Percentiles rank a stretch among this genome's conserved stretches.
Evolutionary conservation across 1,140 invertebrate genomes (phyloP).

Genomic region (Antheraea pernyi): DNA sequence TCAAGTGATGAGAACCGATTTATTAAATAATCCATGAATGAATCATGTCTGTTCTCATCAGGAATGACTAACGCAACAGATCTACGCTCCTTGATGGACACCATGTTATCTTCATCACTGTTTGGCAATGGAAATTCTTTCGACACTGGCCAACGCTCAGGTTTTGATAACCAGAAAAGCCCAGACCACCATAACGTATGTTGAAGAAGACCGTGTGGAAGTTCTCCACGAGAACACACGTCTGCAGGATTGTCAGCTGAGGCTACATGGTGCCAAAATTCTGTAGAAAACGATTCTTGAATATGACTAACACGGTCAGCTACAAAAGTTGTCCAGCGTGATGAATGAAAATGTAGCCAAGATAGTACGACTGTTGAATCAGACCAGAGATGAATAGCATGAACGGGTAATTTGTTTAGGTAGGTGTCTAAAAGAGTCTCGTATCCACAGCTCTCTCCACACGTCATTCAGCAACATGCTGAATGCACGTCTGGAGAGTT

Average conservation of each 20-base stretch:
- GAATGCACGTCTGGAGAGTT: too few relatives aligned
- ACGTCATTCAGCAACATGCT: too few relatives aligned
- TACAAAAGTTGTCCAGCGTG: conserved; percentile 35
- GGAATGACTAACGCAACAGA: too few relatives aligned
- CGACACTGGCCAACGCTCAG: background rate
- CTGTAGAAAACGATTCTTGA: conserved; percentile 21
- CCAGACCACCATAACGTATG: background rate
- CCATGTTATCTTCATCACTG: too few relatives aligned
- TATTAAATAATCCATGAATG: too few relatives aligned
- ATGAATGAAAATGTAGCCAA: conserved; percentile 33
- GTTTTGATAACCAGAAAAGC: background rate
- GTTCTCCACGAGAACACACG: conserved; percentile 49
- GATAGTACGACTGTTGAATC: conserved; percentile 27
- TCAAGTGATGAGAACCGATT: too few relatives aligned
- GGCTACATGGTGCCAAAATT: conserved; percentile 41
- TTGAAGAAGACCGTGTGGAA: conserved; percentile 4
- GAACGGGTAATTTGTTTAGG: background rate
- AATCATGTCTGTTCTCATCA: too few relatives aligned
- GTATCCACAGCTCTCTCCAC: too few relatives aligned
- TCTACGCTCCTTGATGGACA: too few relatives aligned
- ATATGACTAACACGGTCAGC: conserved; percentile 39
- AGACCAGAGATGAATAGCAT: background rate
- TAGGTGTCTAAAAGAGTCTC: background rate
- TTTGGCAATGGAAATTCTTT: background rate
- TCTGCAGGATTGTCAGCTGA: conserved; percentile 47